Conservation (phyloP, 2,113 vertebrate species). For the Rattus rattus region DNA sequence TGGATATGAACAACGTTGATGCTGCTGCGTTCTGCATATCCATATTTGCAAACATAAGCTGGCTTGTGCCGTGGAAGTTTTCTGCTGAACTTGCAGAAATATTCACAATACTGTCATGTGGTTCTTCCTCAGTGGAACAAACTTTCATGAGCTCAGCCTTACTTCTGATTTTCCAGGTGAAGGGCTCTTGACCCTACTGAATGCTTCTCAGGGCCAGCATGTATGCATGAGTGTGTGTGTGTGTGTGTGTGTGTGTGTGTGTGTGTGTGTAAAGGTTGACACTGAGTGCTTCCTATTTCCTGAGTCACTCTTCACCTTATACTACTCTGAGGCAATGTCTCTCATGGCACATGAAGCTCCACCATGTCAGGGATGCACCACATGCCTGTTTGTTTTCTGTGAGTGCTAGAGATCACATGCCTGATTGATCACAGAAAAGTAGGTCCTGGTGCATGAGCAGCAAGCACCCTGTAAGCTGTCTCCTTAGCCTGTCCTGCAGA, state of each 20-base stretch:
- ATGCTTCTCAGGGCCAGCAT: neutral
- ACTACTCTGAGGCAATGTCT: neutral
- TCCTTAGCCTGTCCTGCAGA: neutral
- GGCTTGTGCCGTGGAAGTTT: neutral
- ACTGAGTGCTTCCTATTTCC: neutral
- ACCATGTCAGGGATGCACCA: neutral
- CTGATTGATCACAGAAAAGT: too few species aligned
- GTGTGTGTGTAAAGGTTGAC: neutral
- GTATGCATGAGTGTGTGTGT: neutral
- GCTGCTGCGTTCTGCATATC: neutral
- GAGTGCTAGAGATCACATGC: neutral
- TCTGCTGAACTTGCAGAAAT: neutral
- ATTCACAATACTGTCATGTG: neutral
- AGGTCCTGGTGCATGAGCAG: neutral
- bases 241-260: neutral
- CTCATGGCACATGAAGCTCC: neutral
- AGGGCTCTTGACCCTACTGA: neutral
- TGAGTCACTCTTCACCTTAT: neutral
- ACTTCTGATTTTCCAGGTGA: neutral
- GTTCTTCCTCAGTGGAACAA: neutral
- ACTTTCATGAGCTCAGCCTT: neutral
- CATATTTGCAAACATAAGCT: slow-evolving; percentile 3
- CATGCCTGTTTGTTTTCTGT: neutral
- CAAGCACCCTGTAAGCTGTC: neutral
- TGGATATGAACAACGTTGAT: slow-evolving; percentile 23